These are phyloP conservation scores for Sclerurus mexicanus DNA, from an alignment of 2,113 vertebrate genomes.

Conservation along the genomic window DNA sequence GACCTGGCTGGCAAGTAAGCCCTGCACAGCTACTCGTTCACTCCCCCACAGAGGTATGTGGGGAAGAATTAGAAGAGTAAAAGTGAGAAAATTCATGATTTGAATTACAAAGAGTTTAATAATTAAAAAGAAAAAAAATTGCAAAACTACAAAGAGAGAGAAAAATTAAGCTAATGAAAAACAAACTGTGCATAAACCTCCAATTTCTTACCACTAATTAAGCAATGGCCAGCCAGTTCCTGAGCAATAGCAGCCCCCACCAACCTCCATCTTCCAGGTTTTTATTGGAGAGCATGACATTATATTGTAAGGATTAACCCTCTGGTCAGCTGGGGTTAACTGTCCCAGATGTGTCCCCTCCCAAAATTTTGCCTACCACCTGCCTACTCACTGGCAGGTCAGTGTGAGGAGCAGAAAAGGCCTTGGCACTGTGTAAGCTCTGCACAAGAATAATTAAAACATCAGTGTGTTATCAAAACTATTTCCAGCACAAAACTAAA, in stretches of 20 bases:
- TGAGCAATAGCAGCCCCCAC: rapidly evolving
- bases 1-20: rapidly evolving
- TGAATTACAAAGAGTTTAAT: neutral
- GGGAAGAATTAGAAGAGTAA: neutral
- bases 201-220: neutral
- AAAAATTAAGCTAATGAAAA: neutral
- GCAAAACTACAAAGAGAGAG: neutral
- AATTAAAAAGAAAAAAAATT: neutral
- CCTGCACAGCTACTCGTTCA: rapidly evolving
- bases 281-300: neutral
- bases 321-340: neutral
- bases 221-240: rapidly evolving
- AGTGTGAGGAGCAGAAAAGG: neutral
- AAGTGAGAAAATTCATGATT: rapidly evolving
- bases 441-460: neutral
- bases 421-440: neutral
- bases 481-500: neutral
- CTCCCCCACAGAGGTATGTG: neutral
- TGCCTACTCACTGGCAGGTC: rapidly evolving
- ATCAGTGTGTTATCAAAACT: neutral
- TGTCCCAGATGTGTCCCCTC: neutral
- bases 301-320: neutral
- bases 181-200: neutral
- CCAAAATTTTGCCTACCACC: neutral
- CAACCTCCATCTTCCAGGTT: rapidly evolving